Percentiles rank a stretch among this genome's conserved stretches.
These are phyloP conservation scores for Teleopsis dalmanni DNA, from an alignment of 1,140 invertebrate species.

Conservation along the genomic window DNA sequence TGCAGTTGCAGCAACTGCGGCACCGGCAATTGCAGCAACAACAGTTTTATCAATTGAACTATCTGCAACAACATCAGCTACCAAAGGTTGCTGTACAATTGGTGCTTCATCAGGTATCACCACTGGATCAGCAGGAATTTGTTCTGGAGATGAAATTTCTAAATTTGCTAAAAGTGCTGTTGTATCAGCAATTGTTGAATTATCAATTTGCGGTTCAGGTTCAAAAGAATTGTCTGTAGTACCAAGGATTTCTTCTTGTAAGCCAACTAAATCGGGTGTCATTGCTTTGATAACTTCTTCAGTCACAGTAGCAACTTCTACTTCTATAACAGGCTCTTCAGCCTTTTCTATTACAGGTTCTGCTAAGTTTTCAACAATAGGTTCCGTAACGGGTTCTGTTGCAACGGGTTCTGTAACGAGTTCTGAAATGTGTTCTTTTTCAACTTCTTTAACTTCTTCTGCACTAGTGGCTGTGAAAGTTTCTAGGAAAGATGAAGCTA, in stretches of 20 bases:
- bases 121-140: not conserved
- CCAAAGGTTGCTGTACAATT: not conserved
- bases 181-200: not conserved
- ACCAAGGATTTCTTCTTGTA: too few species aligned
- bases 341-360: constrained; percentile 5
- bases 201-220: not conserved
- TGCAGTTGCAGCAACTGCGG: constrained; percentile 11
- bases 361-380: constrained; percentile 6
- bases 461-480: too few species aligned
- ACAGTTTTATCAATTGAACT: not conserved
- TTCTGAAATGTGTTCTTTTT: too few species aligned
- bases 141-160: too few species aligned
- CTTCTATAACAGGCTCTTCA: constrained; percentile 4
- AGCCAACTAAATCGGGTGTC: too few species aligned
- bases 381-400: not conserved
- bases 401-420: constrained; percentile 4
- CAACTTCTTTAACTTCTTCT: too few species aligned
- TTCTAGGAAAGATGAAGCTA: too few species aligned
- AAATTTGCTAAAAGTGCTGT: too few species aligned
- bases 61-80: not conserved
- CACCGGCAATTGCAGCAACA: constrained; percentile 12
- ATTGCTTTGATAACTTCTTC: constrained; percentile 2
- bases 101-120: not conserved
- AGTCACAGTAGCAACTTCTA: constrained; percentile 8
- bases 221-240: too few species aligned